Conservation (phyloP, 2,888 invertebrate genomes). For the Atethmia centrago region DNA sequence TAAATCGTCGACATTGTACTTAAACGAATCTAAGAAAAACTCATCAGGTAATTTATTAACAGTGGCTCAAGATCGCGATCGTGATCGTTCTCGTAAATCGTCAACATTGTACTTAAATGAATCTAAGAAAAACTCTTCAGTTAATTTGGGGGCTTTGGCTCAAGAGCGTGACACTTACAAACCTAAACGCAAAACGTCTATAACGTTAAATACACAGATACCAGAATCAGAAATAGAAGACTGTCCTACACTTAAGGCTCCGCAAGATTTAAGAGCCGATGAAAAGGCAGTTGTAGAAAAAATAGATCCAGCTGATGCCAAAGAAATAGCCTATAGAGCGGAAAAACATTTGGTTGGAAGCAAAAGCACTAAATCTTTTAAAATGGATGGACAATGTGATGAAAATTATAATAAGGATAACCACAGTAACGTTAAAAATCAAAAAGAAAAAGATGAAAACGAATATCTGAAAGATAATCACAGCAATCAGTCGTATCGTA, state of each 20-base stretch:
- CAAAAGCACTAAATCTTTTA: conserved; percentile 84
- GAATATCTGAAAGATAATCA: conserved; percentile 87
- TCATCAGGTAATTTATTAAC: conserved; percentile 83
- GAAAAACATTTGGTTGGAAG: conserved; percentile 82
- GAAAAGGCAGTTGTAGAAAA: conserved; percentile 85
- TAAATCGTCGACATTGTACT: conserved; percentile 86
- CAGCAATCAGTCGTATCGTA: conserved; percentile 84
- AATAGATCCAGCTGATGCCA: conserved; percentile 83
- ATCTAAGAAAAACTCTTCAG: conserved; percentile 87
- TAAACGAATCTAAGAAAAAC: conserved; percentile 89
- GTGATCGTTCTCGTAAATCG: conserved; percentile 84
- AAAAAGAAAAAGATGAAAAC: conserved; percentile 83
- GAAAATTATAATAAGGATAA: conserved; percentile 85
- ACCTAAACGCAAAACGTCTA: conserved; percentile 85
- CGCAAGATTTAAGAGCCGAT: conserved; percentile 89
- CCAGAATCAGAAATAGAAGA: conserved; percentile 89
- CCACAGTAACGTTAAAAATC: conserved; percentile 84
- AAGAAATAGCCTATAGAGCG: conserved; percentile 82
- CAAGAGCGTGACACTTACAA: conserved; percentile 82
- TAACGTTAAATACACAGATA: conserved; percentile 82
- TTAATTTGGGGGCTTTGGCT: conserved; percentile 80
- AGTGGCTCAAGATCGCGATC: conserved; percentile 80
- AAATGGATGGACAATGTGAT: conserved; percentile 84
- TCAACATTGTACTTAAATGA: conserved; percentile 87
- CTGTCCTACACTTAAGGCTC: conserved; percentile 87